These are phyloP conservation scores for Anoplophora glabripennis DNA, from an alignment of 1,140 invertebrate species.

Conservation along the genomic window DNA sequence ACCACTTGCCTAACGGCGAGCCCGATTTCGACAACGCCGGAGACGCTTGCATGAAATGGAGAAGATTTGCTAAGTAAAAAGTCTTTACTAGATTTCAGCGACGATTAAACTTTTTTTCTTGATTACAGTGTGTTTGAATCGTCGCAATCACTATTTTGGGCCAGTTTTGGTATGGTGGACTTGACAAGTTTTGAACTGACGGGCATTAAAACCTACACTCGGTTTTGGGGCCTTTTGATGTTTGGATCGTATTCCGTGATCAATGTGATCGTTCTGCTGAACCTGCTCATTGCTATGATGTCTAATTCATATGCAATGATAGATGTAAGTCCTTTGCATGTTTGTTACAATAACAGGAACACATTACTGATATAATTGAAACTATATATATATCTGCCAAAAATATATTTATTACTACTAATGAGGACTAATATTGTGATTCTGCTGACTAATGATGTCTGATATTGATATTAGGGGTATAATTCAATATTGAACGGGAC, in stretches of 20 bases:
- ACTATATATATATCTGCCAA: not conserved
- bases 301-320: slow-evolving; percentile 85
- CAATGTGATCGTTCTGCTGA: slow-evolving; percentile 81
- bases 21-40: slow-evolving; percentile 64
- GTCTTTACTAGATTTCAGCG: not conserved
- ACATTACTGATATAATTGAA: not conserved
- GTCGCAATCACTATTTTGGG: slow-evolving; percentile 87
- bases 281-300: slow-evolving; percentile 89
- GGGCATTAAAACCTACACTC: slow-evolving; percentile 73
- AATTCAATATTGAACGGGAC: too few relatives aligned
- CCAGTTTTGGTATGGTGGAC: slow-evolving; percentile 81
- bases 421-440: too few relatives aligned
- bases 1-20: slow-evolving; percentile 56
- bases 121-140: slow-evolving; percentile 79
- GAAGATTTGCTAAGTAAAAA: slow-evolving; percentile 62
- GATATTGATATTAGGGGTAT: too few relatives aligned
- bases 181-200: slow-evolving; percentile 75
- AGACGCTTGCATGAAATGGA: slow-evolving; percentile 76
- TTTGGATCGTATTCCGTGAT: slow-evolving; percentile 81
- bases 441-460: too few relatives aligned
- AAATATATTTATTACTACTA: too few relatives aligned
- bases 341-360: not conserved
- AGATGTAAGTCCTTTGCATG: slow-evolving; percentile 48
- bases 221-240: slow-evolving; percentile 79
- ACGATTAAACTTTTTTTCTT: not conserved